Evolutionary conservation across 2,113 vertebrate genomes (phyloP), one percentile per base, ranked within the genome.

Genomic region (Phycodurus eques): DNA sequence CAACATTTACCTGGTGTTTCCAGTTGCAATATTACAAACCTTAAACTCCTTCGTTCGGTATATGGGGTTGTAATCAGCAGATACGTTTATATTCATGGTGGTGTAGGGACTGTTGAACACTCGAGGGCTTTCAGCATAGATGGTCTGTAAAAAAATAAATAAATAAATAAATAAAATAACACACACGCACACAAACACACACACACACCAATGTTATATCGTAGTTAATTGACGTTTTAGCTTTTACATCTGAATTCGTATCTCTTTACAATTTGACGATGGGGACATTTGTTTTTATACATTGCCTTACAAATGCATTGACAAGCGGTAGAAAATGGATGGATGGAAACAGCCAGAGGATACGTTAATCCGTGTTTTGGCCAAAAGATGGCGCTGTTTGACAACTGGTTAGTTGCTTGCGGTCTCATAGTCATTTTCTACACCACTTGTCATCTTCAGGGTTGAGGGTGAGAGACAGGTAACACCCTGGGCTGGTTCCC

Each of bases 101-200:
- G 69, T 0, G 67, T 94, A 94, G 0, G 93, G 93, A 51, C 92
- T 93, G 87, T 93, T 91, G 76, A 93, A 94, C 10, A 84, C 90
- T 33, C 91, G 75, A 43, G 91, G 81, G 46, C 83, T 89, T 33
- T 93, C 93, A 14, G 72, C 20, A 1, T 75, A 51, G 17, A 14
- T 27, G 14, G n/a, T 8, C 64, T 93, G 79, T 2, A 68, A 63
- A 74, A 46, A 66, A 66, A 15, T 27, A 8, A 62, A 6, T n/a
- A n/a, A n/a, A n/a, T n/a, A 68, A 27, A 70, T 47, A 77, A 13
- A 68, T 19, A 72, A 12, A 11, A 68, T 10, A 7, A 17, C 8
- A 47, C 15, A 49, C 17, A 19, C 1, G 2, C 17, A 60, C 3
- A 44, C 2, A 7, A 1, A 49, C 6, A 20, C 19, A 54, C 2